Base-by-base conservation (phyloP, 2,797 vertebrate genomes). In the Gymnothorax reevesii region DNA sequence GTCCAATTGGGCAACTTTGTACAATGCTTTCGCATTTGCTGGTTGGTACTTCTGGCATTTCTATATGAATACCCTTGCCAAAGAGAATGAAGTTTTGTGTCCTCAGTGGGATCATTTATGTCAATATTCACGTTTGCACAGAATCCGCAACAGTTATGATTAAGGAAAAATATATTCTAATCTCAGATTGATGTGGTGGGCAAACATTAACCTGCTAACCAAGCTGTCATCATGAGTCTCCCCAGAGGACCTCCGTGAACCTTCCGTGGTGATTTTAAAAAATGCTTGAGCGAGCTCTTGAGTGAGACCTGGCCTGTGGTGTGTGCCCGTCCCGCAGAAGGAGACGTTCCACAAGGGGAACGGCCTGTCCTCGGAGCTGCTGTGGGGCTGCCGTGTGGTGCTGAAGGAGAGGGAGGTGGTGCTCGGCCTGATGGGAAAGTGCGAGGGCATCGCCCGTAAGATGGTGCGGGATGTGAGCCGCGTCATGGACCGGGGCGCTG, bases 351-450 rank as follows among this genome's bases (percentile, higher is more conserved):
- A 89, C 42, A 96, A 95, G 88, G 94, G 93, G 1, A 94, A 97
- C 84, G 97, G 97, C 7, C 94, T 99, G 83, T 97, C 97, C 0
- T 94, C 97, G 91, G 94, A 96, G 55, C 92, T 99, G 71, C 90
- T 99, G 84, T 91, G 95, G 90, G 96, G 97, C 87, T 98, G 98
- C 93, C 98, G 94, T 92, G 95, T 94, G 4, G 93, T 99, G 84
- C 95, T 99, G 86, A 98, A 95, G 92, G 97, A 98, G 91, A 94
- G 98, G 17, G 96, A 96, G 0, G 97, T 98, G 57, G 96, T 99
- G 87, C 91, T 95, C 88, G 96, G 94, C 15, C 97, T 99, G 69
- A 99, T 99, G 98, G 96, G 95, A 90, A 98, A 97, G 93, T 99
- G 99, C 92, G 95, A 98, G 92, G 96, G 94, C 0, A 98, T 99